Evolutionary conservation across 2,113 vertebrate genomes (phyloP).

Genomic region (Pedionomus torquatus): DNA sequence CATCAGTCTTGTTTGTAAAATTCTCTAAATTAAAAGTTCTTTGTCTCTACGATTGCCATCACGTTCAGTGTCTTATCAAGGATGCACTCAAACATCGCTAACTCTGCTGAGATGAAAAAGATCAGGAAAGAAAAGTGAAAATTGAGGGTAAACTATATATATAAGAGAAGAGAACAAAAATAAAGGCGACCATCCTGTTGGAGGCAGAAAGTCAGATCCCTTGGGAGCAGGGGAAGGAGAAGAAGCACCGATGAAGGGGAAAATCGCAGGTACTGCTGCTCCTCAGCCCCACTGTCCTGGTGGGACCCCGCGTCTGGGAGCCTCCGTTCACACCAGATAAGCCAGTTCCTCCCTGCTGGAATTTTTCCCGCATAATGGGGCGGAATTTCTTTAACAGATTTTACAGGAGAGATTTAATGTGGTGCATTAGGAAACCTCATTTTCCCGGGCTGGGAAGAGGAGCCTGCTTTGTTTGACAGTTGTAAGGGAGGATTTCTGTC

Average conservation of each 20-base stretch:
- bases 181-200: not conserved
- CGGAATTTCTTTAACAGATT: conserved; percentile 11
- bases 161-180: not conserved
- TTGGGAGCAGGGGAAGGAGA: not conserved
- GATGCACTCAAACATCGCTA: too few species aligned
- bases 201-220: not conserved
- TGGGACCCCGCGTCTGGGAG: not conserved
- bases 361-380: not conserved
- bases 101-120: too few species aligned
- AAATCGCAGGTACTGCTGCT: not conserved
- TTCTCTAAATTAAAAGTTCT: too few species aligned
- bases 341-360: conserved; percentile 3
- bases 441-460: not conserved
- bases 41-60: too few species aligned
- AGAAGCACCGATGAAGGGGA: not conserved
- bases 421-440: not conserved
- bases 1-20: too few species aligned
- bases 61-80: too few species aligned
- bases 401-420: not conserved
- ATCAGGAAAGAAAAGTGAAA: too few species aligned
- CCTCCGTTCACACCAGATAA: conserved; percentile 15
- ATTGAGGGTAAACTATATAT: too few species aligned
- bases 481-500: not conserved
- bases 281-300: not conserved
- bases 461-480: not conserved